These are phyloP conservation scores for Popillia japonica DNA, from an alignment of 1,140 invertebrate genomes.

Conservation along the genomic window DNA sequence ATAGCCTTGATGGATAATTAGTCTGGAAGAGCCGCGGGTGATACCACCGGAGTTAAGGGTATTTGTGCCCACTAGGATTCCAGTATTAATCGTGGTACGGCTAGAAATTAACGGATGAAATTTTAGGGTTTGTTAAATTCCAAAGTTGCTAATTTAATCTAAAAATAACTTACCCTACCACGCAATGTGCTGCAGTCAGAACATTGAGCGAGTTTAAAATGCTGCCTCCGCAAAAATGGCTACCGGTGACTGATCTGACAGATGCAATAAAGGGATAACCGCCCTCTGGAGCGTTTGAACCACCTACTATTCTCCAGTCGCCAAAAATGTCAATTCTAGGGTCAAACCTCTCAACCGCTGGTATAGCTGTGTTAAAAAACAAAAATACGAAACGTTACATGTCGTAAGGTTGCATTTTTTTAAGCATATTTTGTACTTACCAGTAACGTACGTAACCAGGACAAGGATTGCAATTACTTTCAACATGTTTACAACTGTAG, in stretches of 20 bases:
- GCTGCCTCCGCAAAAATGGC: constrained; percentile 42
- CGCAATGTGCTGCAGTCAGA: constrained; percentile 49
- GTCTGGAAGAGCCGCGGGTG: background rate
- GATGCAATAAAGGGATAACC: constrained; percentile 62
- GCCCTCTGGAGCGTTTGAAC: constrained; percentile 56
- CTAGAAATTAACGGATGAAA: background rate
- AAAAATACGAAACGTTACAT: background rate
- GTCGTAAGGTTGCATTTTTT: background rate
- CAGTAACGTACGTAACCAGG: background rate
- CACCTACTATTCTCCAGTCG: constrained; percentile 58
- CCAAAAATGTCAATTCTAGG: constrained; percentile 7
- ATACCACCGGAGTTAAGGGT: constrained; percentile 32
- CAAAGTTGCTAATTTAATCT: background rate
- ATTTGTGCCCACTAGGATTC: constrained; percentile 26
- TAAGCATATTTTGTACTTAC: background rate
- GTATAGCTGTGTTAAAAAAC: background rate
- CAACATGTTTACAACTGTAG: background rate
- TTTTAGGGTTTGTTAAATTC: no score
- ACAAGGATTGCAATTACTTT: background rate
- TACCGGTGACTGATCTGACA: constrained; percentile 46
- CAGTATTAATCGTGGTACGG: background rate
- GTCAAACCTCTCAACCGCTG: background rate
- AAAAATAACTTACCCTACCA: constrained; percentile 38
- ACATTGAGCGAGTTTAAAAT: constrained; percentile 17
- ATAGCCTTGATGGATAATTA: constrained; percentile 21